These are phyloP conservation scores for Abramis brama DNA, from an alignment of 2,113 vertebrate species.

Conservation along the genomic window DNA sequence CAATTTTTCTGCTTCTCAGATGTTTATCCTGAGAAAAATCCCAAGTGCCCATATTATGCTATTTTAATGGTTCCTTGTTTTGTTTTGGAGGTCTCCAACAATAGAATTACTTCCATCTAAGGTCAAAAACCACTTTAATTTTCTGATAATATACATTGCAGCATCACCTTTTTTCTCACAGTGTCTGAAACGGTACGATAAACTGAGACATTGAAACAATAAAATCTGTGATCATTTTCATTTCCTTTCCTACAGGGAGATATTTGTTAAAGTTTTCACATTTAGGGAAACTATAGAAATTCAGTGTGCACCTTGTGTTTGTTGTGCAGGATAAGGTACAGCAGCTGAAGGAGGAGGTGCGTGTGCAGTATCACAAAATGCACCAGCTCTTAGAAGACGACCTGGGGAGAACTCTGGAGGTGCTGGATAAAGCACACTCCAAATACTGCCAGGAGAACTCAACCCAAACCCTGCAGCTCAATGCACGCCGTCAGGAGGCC, in stretches of 20 bases:
- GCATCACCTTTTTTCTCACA: too few relatives aligned
- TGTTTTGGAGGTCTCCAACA: too few relatives aligned
- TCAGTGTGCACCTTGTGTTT: background rate
- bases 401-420: constrained; percentile 89
- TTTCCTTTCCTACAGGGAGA: background rate
- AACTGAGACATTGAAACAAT: background rate
- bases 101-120: too few relatives aligned
- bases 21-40: background rate
- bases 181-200: too few relatives aligned
- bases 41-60: too few relatives aligned
- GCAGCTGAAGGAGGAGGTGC: constrained; percentile 91
- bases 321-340: constrained; percentile 87
- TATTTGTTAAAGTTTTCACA: background rate
- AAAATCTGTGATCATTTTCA: background rate
- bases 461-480: constrained; percentile 89
- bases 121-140: too few relatives aligned
- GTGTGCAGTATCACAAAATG: constrained; percentile 93
- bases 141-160: too few relatives aligned
- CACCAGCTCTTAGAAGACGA: constrained; percentile 92
- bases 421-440: constrained; percentile 90
- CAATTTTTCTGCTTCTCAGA: background rate
- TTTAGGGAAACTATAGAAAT: background rate
- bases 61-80: too few relatives aligned
- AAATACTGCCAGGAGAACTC: constrained; percentile 91
- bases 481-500: constrained; percentile 89